Conservation (phyloP, 2,113 vertebrate species). For the Catharus minimus region DNA sequence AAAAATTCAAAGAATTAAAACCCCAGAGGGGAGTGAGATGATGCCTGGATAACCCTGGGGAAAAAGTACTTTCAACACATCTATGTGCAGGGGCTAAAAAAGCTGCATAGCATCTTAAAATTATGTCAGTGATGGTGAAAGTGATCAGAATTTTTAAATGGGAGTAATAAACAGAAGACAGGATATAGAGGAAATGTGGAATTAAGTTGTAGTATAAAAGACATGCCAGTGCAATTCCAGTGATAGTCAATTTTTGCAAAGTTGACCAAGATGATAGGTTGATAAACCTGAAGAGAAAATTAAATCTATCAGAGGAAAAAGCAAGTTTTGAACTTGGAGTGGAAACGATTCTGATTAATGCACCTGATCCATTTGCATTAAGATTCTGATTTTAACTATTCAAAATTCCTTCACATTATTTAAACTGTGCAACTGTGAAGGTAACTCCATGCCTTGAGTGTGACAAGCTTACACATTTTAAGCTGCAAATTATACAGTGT, state of each 20-base stretch:
- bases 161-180: background rate
- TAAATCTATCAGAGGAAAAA: background rate
- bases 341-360: background rate
- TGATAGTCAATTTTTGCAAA: background rate
- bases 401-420: background rate
- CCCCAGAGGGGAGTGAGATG: accelerated
- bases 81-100: background rate
- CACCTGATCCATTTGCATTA: background rate
- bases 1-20: background rate
- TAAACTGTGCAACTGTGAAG: background rate
- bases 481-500: background rate
- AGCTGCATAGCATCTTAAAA: background rate
- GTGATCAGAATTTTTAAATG: background rate
- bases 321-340: background rate
- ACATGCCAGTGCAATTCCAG: background rate
- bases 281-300: background rate
- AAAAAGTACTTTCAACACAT: background rate
- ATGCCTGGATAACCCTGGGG: background rate
- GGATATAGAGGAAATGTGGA: background rate
- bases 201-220: background rate
- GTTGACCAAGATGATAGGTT: background rate
- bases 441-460: background rate
- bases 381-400: background rate
- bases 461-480: background rate
- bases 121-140: background rate